A percentile compares a stretch with the other conserved stretches of the same genome.
phyloP scores from a whole-genome alignment of 2,113 vertebrate species.

The Cynopterus brachyotis region DNA sequence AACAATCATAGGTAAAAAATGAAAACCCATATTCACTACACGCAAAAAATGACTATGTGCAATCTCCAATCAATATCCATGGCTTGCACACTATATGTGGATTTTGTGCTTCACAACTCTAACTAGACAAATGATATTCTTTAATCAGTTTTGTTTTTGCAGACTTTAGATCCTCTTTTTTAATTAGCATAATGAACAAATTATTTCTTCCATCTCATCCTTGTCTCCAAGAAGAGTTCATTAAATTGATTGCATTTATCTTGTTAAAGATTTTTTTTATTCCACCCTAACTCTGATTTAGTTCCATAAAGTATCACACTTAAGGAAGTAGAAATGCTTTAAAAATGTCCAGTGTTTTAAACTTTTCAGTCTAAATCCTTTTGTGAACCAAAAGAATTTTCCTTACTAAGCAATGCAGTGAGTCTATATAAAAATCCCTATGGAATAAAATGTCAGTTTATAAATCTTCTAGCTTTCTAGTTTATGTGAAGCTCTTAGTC shows the following conservation, averaged over 20 bases:
- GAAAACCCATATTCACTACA: conserved; percentile 67
- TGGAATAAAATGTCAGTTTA: conserved; percentile 23
- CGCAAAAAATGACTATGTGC: neutral
- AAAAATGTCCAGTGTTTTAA: neutral
- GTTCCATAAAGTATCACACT: conserved; percentile 7
- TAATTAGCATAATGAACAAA: conserved; percentile 81
- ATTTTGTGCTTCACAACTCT: conserved; percentile 54
- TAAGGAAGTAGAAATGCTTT: neutral
- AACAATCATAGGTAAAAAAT: conserved; percentile 59
- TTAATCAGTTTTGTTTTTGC: conserved; percentile 80
- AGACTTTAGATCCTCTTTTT: conserved; percentile 65
- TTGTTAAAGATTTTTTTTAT: conserved; percentile 64
- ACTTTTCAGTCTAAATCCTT: conserved; percentile 19
- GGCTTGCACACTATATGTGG: neutral
- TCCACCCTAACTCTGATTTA: conserved; percentile 56
- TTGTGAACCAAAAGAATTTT: neutral
- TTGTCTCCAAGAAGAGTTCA: conserved; percentile 73
- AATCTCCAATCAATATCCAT: conserved; percentile 27
- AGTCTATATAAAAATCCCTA: neutral
- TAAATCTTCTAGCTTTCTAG: conserved; percentile 15
- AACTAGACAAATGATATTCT: conserved; percentile 66
- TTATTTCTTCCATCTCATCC: conserved; percentile 66
- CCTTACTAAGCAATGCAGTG: conserved; percentile 12
- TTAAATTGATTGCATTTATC: conserved; percentile 78
- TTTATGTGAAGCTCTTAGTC: neutral